Evolutionary conservation across 1,140 invertebrate genomes (phyloP), one percentile per base, ranked within the genome.

Genomic region (Nasonia giraulti): DNA sequence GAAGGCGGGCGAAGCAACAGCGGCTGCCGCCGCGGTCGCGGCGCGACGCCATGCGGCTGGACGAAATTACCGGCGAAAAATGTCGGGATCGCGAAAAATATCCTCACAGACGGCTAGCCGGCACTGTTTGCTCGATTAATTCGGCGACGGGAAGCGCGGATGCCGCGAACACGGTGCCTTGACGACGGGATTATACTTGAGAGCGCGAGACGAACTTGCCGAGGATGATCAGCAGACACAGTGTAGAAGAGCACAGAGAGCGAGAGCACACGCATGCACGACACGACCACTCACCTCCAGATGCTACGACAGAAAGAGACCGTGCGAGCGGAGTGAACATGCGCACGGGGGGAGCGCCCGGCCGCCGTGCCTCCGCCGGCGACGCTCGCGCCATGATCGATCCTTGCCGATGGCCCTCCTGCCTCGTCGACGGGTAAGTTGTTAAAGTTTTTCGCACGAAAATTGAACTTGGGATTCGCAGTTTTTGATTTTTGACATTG

Each of bases 281-380:
- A 87, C 86, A 91, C 90, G 87, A 91, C 90, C 91, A 94, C 93
- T 94, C 93, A 94, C 93, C 94, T 94, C 91, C 89, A 93, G 92
- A 91, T 92, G 92, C 93, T 91, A 94, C 93, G 91, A 92, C 92
- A 94, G 93, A 94, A 94, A 94, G 93, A 94, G 93, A 92, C 91
- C 91, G 92, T 89, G 82, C 89, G 69, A 79, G 84, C 85, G 76
- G 89, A 88, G 87, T 90, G 90, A 82, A 91, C 92, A 92, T 93
- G 93, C 93, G 93, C 92, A 91, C 82, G 50, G 50, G 40, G 50
- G 85, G 76, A 66, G 27, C 23, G 40, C 55, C 55, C 40, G 79
- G 68, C 23, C 31, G 62, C 37, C 44, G 31, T n/a, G 44, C 33
- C 71, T 17, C 69, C 69, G 50, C 50, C 33, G 23, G 83, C 83